These are phyloP conservation scores for Labeo catla DNA, from an alignment of 2,113 vertebrate genomes.

Conservation along the genomic window DNA sequence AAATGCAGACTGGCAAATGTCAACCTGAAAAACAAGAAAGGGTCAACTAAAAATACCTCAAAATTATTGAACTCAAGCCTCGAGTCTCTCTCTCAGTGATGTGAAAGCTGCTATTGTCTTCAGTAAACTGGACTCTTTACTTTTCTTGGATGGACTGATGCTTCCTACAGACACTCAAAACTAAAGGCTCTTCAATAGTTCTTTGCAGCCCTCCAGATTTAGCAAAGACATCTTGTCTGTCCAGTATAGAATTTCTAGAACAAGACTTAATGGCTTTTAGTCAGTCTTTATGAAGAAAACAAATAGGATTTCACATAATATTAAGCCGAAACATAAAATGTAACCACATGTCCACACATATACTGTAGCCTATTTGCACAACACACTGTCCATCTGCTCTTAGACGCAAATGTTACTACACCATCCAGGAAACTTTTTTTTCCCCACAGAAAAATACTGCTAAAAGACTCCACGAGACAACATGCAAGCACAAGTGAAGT, in stretches of 20 bases:
- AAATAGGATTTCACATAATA: not conserved
- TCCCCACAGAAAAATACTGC: not conserved
- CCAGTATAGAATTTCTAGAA: not conserved
- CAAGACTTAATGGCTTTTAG: not conserved
- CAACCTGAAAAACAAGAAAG: not conserved
- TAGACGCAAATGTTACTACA: not conserved
- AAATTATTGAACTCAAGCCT: conserved; percentile 1
- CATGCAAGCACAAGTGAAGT: not conserved
- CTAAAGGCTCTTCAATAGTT: not conserved
- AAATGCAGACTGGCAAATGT: not conserved
- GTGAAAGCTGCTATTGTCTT: conserved; percentile 28
- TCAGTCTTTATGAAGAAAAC: not conserved
- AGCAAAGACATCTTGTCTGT: conserved; percentile 24
- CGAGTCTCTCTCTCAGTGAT: not conserved
- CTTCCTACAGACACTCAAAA: conserved; percentile 8
- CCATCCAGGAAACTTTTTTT: not conserved
- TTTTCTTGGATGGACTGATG: conserved; percentile 25
- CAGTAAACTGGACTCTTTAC: conserved; percentile 12
- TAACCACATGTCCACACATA: not conserved
- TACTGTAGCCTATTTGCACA: not conserved
- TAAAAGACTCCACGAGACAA: not conserved
- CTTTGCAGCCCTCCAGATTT: not conserved
- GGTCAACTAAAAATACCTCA: conserved; percentile 6
- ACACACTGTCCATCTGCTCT: not conserved
- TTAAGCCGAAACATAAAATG: not conserved